Conservation (phyloP, 2,888 invertebrate species). For the Caenorhabditis becei region DNA sequence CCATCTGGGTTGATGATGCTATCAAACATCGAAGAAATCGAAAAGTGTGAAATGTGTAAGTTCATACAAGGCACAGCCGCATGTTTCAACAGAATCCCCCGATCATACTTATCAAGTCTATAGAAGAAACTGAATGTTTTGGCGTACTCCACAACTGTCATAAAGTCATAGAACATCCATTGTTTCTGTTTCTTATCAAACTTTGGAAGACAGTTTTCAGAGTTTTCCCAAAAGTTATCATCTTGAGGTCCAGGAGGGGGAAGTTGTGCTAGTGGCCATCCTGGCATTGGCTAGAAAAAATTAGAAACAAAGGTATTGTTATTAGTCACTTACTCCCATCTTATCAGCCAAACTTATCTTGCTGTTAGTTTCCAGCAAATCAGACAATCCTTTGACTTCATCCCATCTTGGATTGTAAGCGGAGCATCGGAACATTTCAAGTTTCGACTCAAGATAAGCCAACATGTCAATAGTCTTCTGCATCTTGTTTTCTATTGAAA, state of each 20-base stretch:
- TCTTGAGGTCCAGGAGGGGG: not conserved
- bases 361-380: not conserved
- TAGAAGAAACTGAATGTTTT: conserved; percentile 44
- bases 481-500: conserved; percentile 13
- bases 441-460: conserved; percentile 8
- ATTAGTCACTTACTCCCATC: conserved; percentile 10
- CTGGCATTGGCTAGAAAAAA: conserved; percentile 26
- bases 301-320: not conserved
- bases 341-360: not conserved
- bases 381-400: not conserved
- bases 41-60: conserved; percentile 31
- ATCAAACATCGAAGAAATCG: conserved; percentile 12
- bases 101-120: conserved; percentile 16
- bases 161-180: conserved; percentile 16
- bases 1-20: conserved; percentile 24
- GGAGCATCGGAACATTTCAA: conserved; percentile 13
- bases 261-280: conserved; percentile 3
- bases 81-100: conserved; percentile 15
- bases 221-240: not conserved
- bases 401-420: conserved; percentile 27
- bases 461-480: conserved; percentile 27
- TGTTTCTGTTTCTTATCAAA: not conserved
- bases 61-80: conserved; percentile 34
- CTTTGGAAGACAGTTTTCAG: not conserved
- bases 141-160: conserved; percentile 49